Percentiles rank a stretch among this genome's conserved stretches.
phyloP scores from a whole-genome alignment of 2,113 vertebrate species.

The Hyaena hyaena region DNA sequence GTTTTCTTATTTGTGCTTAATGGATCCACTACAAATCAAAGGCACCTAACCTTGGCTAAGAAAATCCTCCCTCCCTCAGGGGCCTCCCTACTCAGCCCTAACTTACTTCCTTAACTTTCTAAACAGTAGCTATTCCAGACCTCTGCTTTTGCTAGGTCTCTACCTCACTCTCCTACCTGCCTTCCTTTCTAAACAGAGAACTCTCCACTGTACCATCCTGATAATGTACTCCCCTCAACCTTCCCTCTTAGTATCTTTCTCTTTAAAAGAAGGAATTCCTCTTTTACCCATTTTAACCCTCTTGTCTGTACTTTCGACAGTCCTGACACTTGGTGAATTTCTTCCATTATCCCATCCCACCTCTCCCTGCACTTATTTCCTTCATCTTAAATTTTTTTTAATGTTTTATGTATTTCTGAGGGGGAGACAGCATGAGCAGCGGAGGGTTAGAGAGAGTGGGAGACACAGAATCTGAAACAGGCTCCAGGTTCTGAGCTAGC shows the following conservation, averaged over 20 bases:
- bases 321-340: no score
- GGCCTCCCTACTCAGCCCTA: no score
- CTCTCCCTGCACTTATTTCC: not conserved
- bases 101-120: no score
- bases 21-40: not conserved
- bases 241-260: not conserved
- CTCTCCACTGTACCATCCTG: not conserved
- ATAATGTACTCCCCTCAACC: rapidly evolving
- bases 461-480: no score
- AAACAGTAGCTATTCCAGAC: not conserved
- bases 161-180: rapidly evolving
- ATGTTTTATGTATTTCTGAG: no score
- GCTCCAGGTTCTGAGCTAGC: no score
- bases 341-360: not conserved
- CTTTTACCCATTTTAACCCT: not conserved
- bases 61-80: not conserved
- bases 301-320: rapidly evolving
- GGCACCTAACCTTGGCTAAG: not conserved
- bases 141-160: not conserved
- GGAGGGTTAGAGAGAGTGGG: no score
- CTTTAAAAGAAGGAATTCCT: not conserved
- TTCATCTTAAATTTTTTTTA: not conserved
- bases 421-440: no score
- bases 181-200: not conserved
- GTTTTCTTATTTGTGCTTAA: not conserved